These are phyloP conservation scores for Tringa solitaria DNA, from an alignment of 2,113 vertebrate species.

Conservation along the genomic window DNA sequence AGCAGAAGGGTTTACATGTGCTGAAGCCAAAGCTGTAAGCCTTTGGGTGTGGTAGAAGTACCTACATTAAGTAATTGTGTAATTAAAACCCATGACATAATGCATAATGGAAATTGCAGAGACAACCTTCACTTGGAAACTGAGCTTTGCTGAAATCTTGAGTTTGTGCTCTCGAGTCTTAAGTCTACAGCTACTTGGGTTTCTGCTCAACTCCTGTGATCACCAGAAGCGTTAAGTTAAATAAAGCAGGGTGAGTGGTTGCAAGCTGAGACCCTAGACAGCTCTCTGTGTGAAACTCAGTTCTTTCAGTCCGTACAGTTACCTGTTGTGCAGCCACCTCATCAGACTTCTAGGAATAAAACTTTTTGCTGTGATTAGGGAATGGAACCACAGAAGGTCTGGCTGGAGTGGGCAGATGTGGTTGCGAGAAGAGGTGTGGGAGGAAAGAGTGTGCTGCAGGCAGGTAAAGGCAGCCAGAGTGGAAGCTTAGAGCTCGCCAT, in stretches of 20 bases:
- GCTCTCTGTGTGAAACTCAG: fast-evolving
- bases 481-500: neutral
- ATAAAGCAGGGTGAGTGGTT: neutral
- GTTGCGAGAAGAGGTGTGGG: neutral
- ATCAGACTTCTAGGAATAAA: neutral
- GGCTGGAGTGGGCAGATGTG: neutral
- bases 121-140: neutral
- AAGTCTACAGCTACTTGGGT: neutral
- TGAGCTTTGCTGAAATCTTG: neutral
- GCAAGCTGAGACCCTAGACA: neutral
- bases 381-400: neutral
- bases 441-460: neutral
- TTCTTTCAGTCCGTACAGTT: neutral
- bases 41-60: neutral
- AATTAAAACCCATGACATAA: conserved; percentile 13
- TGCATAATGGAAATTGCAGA: neutral
- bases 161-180: neutral
- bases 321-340: neutral
- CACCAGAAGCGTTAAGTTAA: neutral
- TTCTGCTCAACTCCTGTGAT: neutral
- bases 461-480: neutral
- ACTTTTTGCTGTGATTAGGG: neutral
- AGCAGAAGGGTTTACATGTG: neutral
- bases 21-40: neutral
- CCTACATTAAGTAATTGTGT: neutral